Base-by-base conservation (phyloP, 1,140 invertebrate species). In the Papilio polytes region DNA sequence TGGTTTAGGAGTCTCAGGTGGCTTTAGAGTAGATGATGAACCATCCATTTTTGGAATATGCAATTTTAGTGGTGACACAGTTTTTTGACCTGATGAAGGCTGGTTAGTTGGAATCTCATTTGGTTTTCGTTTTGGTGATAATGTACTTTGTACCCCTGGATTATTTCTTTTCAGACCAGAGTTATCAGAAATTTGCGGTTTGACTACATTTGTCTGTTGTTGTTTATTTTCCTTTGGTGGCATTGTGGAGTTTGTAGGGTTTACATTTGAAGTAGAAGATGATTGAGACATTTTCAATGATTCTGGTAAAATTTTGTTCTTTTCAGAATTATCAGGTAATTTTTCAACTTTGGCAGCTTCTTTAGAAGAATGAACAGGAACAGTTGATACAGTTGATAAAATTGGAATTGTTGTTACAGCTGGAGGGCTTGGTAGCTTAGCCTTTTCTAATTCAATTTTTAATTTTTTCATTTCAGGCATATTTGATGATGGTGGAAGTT, bases 391-490 rank as follows among this genome's bases (percentile, higher is more conserved):
- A 81, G 70, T 80, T 83, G 83, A 31, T 41, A 41, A 6, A 81
- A 83, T 36, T 78, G 82, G 66, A 56, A 44, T 48, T 80, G 70
- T 80, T 83, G 82, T 31, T 46, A 44, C 53, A 81, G 70, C 80
- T 83, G 83, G 41, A 51, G 20, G 53, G 81, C 83, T 66, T 46
- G 88, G 86, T 56, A 91, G 74, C 86, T 93, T 94, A 79, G 88
- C 74, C 82, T 93, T 93, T 66, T 93, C 91, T 77, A 93, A 74
- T 63, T 94, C 93, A 84, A 94, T 88, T 90, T 92, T 94, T n/a
- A 92, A 82, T 87, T 93, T 94, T 83, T 94, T 94, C 44, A 91
- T 85, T 86, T 94, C 93, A 53, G 92, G 89, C 66, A 89, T 82
- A 86, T 83, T 84, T 80, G 87, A 80, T 46, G 83, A 56, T 79